Evolutionary conservation across 30 jellyfish, hydroid and myxozoan genomes (phyloP), one percentile per base, ranked within the genome.

Genomic region (Cassiopea andromeda): DNA sequence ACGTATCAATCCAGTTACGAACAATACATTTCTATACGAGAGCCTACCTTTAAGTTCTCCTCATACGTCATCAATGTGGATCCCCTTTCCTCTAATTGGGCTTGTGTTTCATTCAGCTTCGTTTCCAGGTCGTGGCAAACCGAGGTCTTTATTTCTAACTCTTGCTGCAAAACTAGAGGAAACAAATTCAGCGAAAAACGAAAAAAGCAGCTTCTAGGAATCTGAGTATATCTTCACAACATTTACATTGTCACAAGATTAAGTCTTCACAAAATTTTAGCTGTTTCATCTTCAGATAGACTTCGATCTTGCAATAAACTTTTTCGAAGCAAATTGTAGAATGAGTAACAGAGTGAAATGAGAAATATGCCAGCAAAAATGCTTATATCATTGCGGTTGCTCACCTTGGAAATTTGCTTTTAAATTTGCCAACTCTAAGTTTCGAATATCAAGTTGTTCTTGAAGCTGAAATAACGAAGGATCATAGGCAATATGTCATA

Each of bases 371-470:
- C 38, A 27, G 38, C 38, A 54, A 54, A 54, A 54, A 54, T 6
- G 64, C 12, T 54, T 3, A 10, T 10, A 54, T 3, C 10, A 54
- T 6, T 54, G 64, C 44, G 16, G 19, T 13, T 49, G 58, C 9
- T 77, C 60, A 87, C 94, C 87, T 45, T 84, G 12, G 17, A 61
- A 47, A 16, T 83, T 64, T 7, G 91, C 82, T 75, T 93, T 96
- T 50, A 89, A 64, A 9, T 89, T 89, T 9, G 90, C 77, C 8
- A 60, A 17, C 44, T 89, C 92, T 59, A 73, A 68, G 54, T 78
- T 66, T 74, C 91, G 86, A 60, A 43, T 75, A 46, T 94, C 97
- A 47, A 81, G 77, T 69, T 77, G 85, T 48, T 90, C 93, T 69
- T 89, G 97, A 44, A 89, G 84, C 89, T 80, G 76, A 68, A 87